These are phyloP conservation scores for Rhineura floridana DNA, from an alignment of 2,113 vertebrate species.

Conservation along the genomic window DNA sequence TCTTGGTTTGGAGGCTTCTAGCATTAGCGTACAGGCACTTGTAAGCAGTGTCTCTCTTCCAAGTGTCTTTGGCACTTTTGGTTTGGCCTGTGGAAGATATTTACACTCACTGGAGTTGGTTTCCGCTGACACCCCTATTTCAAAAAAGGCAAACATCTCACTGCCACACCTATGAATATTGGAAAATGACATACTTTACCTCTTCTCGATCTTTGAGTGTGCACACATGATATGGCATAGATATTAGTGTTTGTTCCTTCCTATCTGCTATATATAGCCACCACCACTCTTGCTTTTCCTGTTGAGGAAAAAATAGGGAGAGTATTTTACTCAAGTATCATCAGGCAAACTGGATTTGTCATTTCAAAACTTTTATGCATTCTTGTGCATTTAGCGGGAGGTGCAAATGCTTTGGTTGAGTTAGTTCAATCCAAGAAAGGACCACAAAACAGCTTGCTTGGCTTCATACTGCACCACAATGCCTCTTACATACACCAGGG, in stretches of 20 bases:
- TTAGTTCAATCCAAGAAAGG: background rate
- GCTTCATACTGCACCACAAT: background rate
- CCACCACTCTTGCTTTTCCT: slow-evolving; percentile 99
- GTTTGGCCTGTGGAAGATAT: too few species aligned
- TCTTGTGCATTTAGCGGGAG: background rate
- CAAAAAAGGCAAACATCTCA: background rate
- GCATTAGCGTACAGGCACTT: too few species aligned
- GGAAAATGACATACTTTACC: slow-evolving; percentile 74
- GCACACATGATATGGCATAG: slow-evolving; percentile 97
- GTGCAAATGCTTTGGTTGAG: background rate
- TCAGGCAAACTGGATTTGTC: background rate
- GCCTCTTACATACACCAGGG: background rate
- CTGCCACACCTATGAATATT: background rate
- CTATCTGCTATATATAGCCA: slow-evolving; percentile 98
- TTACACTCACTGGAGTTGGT: background rate
- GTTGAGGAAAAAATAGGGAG: background rate
- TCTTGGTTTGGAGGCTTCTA: too few species aligned
- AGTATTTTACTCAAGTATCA: background rate
- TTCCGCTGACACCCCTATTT: background rate
- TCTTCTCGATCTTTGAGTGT: slow-evolving; percentile 96
- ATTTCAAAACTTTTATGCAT: background rate
- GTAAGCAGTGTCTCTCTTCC: too few species aligned
- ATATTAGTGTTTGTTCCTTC: slow-evolving; percentile 93
- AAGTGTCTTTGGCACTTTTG: too few species aligned
- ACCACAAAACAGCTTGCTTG: background rate